These are phyloP conservation scores for Sylvilagus bachmani DNA, from an alignment of 2,113 vertebrate species.

Conservation along the genomic window DNA sequence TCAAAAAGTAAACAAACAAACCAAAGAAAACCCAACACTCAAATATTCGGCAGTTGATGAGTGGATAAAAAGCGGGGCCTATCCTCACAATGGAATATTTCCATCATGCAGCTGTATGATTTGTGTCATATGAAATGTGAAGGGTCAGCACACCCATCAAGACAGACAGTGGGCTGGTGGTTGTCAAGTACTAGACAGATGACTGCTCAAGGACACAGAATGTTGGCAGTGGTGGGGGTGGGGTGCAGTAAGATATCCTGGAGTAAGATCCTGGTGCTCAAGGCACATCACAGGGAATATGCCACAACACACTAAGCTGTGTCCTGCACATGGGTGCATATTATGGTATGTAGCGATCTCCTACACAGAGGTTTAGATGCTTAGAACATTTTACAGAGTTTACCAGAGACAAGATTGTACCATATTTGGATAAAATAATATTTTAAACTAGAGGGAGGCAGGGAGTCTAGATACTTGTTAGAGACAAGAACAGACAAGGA, in stretches of 20 bases:
- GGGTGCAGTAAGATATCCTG: background rate
- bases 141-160: background rate
- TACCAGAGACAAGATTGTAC: constrained; percentile 20
- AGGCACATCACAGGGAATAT: background rate
- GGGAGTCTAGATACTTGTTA: background rate
- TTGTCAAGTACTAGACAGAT: background rate
- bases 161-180: background rate
- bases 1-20: background rate
- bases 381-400: constrained; percentile 29
- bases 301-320: background rate
- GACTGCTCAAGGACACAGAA: background rate
- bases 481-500: background rate
- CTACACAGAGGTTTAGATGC: background rate
- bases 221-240: background rate
- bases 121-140: background rate
- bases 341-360: background rate
- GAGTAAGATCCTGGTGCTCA: background rate
- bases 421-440: background rate
- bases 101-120: background rate
- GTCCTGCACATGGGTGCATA: background rate
- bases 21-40: no score
- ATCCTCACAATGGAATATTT: background rate
- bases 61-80: background rate
- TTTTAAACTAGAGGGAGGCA: background rate
- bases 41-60: background rate